A percentile compares a stretch with the other conserved stretches of the same genome.
Evolutionary conservation across 1,140 invertebrate genomes (phyloP).

Genomic region (Manduca sexta): DNA sequence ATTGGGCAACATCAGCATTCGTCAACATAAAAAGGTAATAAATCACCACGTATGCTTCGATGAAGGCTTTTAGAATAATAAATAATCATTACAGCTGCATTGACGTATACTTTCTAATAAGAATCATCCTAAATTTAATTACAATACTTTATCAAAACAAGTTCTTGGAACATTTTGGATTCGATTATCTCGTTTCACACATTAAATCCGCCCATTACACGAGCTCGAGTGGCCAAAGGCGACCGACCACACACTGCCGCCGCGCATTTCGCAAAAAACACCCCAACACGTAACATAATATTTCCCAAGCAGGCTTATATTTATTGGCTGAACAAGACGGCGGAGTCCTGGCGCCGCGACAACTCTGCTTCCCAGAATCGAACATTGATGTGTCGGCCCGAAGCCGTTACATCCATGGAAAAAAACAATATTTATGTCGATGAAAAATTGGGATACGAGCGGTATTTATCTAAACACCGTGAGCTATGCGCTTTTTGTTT

Average conservation of each 20-base stretch:
- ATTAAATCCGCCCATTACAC: constrained; percentile 35
- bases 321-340: constrained; percentile 51
- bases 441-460: constrained; percentile 60
- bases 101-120: too few relatives aligned
- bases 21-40: too few relatives aligned
- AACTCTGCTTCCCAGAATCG: constrained; percentile 61
- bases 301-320: constrained; percentile 69
- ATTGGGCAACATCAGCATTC: too few relatives aligned
- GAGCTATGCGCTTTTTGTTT: constrained; percentile 59
- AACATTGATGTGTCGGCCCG: constrained; percentile 55
- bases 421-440: constrained; percentile 70
- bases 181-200: constrained; percentile 3
- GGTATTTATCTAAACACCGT: constrained; percentile 61
- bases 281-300: constrained; percentile 69
- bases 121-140: too few relatives aligned
- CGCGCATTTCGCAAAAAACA: constrained; percentile 61
- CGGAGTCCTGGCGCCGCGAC: constrained; percentile 60
- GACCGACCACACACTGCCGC: constrained; percentile 36
- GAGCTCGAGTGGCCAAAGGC: constrained; percentile 47
- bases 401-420: constrained; percentile 65
- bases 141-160: too few relatives aligned
- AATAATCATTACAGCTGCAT: too few relatives aligned
- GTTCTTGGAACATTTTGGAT: not conserved
- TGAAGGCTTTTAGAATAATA: too few relatives aligned
- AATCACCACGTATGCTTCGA: too few relatives aligned